These are phyloP conservation scores for Microvelia longipes DNA, from an alignment of 1,140 invertebrate species.

Conservation along the genomic window DNA sequence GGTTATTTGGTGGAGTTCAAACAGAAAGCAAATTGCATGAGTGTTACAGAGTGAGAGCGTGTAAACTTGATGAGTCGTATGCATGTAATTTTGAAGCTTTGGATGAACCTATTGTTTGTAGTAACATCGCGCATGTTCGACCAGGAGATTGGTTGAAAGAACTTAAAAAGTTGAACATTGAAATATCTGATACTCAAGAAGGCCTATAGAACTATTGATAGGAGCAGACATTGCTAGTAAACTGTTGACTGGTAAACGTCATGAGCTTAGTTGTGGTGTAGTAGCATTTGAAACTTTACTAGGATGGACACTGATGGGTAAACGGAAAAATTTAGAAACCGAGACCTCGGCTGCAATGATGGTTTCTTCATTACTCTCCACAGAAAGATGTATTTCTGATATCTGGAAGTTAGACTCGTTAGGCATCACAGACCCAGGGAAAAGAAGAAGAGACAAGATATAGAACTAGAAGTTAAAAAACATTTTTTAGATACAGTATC, in stretches of 20 bases:
- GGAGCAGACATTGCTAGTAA: slow-evolving; percentile 5
- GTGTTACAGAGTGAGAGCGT: not conserved
- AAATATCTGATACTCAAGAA: not conserved
- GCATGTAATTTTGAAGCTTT: slow-evolving; percentile 12
- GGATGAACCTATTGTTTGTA: slow-evolving; percentile 4
- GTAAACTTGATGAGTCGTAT: not conserved
- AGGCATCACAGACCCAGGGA: not conserved
- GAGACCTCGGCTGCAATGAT: not conserved
- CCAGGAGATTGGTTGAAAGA: not conserved
- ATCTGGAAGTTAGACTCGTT: not conserved
- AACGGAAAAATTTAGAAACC: not conserved
- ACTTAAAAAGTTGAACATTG: not conserved
- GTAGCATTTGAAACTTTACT: slow-evolving; percentile 6
- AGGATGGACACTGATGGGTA: not conserved
- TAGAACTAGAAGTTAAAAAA: slow-evolving; percentile 12
- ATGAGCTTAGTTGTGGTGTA: not conserved
- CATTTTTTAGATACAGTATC: slow-evolving; percentile 1
- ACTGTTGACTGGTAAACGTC: not conserved
- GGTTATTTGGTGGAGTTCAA: slow-evolving; percentile 4
- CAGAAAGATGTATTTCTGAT: not conserved
- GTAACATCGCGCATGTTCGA: not conserved
- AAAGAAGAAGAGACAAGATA: slow-evolving; percentile 17
- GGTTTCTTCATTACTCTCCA: not conserved
- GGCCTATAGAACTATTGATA: slow-evolving; percentile 1
- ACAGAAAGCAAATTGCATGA: not conserved